Conservation (phyloP, 2,888 invertebrate species). For the Synergus itoensis region DNA sequence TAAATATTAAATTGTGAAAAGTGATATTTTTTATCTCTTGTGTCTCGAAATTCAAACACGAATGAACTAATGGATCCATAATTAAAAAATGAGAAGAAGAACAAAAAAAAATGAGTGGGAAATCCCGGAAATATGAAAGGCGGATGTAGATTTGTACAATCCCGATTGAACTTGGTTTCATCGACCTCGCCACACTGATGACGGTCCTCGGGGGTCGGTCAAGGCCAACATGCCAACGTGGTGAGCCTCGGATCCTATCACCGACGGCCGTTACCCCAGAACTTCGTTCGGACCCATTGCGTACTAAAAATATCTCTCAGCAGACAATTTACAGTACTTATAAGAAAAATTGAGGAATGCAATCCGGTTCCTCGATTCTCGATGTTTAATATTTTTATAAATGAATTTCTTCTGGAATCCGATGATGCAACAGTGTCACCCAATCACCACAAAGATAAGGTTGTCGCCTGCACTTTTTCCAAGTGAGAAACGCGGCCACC, state of each 20-base stretch:
- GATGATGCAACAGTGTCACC: neutral
- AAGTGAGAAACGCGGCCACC: slow-evolving; percentile 45
- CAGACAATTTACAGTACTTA: neutral
- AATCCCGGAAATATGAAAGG: neutral
- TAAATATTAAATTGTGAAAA: no score
- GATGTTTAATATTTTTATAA: neutral
- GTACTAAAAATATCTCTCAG: slow-evolving; percentile 2
- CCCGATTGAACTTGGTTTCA: slow-evolving; percentile 35
- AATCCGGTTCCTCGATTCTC: neutral
- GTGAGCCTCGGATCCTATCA: slow-evolving; percentile 48
- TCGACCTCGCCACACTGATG: slow-evolving; percentile 51
- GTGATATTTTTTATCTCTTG: no score
- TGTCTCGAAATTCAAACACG: neutral
- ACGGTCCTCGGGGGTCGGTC: slow-evolving; percentile 66
- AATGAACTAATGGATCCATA: neutral
- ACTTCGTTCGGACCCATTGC: slow-evolving; percentile 43
- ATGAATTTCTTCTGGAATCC: neutral
- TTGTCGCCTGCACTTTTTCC: slow-evolving; percentile 41
- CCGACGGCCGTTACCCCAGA: slow-evolving; percentile 61
- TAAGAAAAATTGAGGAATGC: neutral
- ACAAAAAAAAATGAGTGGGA: neutral
- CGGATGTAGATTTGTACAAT: neutral
- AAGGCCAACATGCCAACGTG: slow-evolving; percentile 65
- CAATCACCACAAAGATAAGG: neutral
- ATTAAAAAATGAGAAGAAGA: neutral